Conservation (phyloP, 2,113 vertebrate genomes). For the Aplodontia rufa region DNA sequence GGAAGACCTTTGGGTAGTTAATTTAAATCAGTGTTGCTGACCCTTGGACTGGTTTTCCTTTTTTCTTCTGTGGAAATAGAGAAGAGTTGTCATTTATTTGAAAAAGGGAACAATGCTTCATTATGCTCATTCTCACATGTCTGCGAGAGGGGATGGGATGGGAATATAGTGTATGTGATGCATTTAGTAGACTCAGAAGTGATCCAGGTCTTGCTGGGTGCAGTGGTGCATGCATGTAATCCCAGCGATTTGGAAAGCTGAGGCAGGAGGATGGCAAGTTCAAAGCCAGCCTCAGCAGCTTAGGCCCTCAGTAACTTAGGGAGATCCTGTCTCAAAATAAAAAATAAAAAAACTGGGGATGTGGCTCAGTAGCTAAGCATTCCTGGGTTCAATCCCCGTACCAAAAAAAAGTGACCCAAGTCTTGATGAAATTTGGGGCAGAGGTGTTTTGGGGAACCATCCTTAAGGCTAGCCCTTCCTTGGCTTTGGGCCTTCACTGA, state of each 20-base stretch:
- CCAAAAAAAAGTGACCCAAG: conserved; percentile 20
- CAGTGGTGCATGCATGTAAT: too few species aligned
- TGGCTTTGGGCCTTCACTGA: conserved; percentile 40
- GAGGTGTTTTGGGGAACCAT: neutral
- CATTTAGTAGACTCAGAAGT: conserved; percentile 21
- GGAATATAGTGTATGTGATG: neutral
- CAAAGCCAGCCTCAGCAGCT: too few species aligned
- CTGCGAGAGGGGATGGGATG: conserved; percentile 50
- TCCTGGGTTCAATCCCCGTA: too few species aligned
- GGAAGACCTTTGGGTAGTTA: neutral
- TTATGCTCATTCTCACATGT: conserved; percentile 41
- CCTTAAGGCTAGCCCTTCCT: conserved; percentile 4
- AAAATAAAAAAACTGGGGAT: too few species aligned
- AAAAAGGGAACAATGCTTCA: conserved; percentile 63
- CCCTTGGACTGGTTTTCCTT: conserved; percentile 55
- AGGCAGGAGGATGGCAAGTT: too few species aligned
- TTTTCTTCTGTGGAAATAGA: conserved; percentile 49
- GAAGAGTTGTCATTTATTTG: conserved; percentile 52
- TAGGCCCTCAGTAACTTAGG: too few species aligned
- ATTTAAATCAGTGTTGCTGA: conserved; percentile 22
- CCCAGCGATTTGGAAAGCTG: too few species aligned
- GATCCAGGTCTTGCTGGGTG: too few species aligned
- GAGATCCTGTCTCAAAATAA: too few species aligned
- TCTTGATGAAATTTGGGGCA: neutral
- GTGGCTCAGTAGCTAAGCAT: too few species aligned